A percentile compares a stretch with the other conserved stretches of the same genome.
phyloP scores from a whole-genome alignment of 2,113 vertebrate genomes.

The Emydocephalus ijimae region DNA sequence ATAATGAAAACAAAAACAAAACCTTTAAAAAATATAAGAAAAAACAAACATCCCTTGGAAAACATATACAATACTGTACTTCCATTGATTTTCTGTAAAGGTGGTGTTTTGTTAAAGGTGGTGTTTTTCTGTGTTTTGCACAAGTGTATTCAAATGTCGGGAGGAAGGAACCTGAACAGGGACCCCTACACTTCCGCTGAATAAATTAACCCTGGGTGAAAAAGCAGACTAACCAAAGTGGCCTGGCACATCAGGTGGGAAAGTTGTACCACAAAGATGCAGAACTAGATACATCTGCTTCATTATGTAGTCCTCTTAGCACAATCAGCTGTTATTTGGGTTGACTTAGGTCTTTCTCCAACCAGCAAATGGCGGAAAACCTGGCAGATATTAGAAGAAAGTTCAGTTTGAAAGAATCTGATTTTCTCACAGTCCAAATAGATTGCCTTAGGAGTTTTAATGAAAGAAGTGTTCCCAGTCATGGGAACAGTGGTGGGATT shows the following conservation, averaged over 20 bases:
- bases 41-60: background rate
- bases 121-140: too few relatives aligned
- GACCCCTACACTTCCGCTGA: background rate
- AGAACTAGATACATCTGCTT: background rate
- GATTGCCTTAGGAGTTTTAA: background rate
- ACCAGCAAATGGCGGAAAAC: background rate
- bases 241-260: background rate
- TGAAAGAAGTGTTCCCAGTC: background rate
- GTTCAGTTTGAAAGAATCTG: background rate
- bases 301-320: background rate
- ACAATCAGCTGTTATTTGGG: background rate
- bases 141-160: background rate
- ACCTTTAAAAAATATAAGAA: background rate
- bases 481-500: background rate
- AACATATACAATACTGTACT: background rate
- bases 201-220: background rate
- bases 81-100: background rate
- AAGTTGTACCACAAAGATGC: background rate
- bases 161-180: background rate
- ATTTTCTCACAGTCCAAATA: background rate
- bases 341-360: background rate
- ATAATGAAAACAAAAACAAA: background rate
- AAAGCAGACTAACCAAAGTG: background rate
- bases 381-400: background rate
- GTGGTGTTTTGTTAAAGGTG: background rate